Base-by-base conservation (phyloP, 2,888 invertebrate genomes). In the Pteria penguin region DNA sequence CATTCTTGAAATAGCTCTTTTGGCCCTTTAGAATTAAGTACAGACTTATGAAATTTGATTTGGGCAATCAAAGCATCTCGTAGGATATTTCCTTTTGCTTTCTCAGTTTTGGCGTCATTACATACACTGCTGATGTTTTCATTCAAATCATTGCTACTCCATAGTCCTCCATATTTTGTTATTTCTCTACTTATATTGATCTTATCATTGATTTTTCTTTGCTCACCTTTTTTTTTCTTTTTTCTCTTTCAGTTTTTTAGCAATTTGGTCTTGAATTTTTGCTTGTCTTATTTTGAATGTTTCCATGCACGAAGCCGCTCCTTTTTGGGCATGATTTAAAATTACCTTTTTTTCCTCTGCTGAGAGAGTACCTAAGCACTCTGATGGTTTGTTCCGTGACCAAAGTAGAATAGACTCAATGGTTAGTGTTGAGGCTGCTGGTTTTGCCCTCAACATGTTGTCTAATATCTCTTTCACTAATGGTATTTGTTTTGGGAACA, bases 371-470 rank as follows among this genome's bases (percentile, higher is more conserved):
- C 18, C 36, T 2, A 73, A 67, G 75, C 77, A 80, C 4, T 71
- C 31, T 52, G 70, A 45, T 57, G 77, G 75, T 70, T 78, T 52
- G 54, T 80, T 77, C 45, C 76, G 67, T 45, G 70, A 65, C 77
- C 75, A 77, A 65, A 77, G 66, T 26, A 75, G 69, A 11, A 80
- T 57, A 18, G 72, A 36, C 60, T 79, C 76, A 60, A 58, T 60
- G 0, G 61, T 27, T 55, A 24, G 60, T 14, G 71, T 71, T 1
- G 72, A 58, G 4, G 71, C 77, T n/a, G 76, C 29, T 45, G 79
- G 76, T 45, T 79, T 79, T 5, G 62, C 22, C 22, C 76, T 60
- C 32, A 74, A 57, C 36, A 79, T 36, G 4, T 66, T 31, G 73
- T 73, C 32, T 73, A 33, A 26, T 62, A 57, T 72, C 72, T 33